Percentiles rank a stretch among this genome's conserved stretches.
Evolutionary conservation across 2,113 vertebrate species (phyloP).

Genomic region (Nothocercus julius): DNA sequence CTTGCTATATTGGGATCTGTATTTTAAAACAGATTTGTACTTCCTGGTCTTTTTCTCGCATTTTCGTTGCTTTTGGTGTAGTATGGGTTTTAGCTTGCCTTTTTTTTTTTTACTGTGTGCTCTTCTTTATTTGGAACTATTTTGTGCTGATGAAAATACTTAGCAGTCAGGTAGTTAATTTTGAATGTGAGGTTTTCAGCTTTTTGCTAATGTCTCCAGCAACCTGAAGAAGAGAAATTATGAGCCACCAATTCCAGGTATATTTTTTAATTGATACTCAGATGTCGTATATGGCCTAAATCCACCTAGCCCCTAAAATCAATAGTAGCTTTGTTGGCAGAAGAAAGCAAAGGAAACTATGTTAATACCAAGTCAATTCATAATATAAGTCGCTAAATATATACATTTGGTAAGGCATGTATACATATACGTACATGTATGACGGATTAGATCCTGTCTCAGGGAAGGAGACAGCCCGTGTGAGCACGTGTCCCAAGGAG

Average conservation of each 20-base stretch:
- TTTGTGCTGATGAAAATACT: not conserved
- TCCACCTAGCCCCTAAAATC: not conserved
- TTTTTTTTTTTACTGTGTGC: not conserved
- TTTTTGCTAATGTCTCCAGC: not conserved
- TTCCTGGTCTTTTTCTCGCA: not conserved
- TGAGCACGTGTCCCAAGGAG: not conserved
- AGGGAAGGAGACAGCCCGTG: rapidly evolving
- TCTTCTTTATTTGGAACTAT: not conserved
- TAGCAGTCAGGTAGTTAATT: not conserved
- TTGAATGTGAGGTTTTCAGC: not conserved
- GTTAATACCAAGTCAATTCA: not conserved
- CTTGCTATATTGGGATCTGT: too few relatives aligned
- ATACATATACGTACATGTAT: rapidly evolving
- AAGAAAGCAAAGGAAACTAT: not conserved
- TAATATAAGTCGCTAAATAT: rapidly evolving
- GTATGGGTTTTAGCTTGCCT: rapidly evolving
- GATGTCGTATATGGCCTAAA: rapidly evolving
- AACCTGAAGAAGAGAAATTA: not conserved
- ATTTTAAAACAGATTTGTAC: too few relatives aligned
- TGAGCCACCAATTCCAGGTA: not conserved
- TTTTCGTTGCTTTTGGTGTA: not conserved
- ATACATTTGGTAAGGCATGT: rapidly evolving
- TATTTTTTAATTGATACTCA: not conserved
- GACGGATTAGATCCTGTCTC: not conserved
- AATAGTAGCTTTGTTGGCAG: not conserved